Percentiles rank a stretch among this genome's conserved stretches.
These are phyloP conservation scores for Plemyria rubiginata DNA, from an alignment of 2,888 invertebrate genomes.

Conservation along the genomic window DNA sequence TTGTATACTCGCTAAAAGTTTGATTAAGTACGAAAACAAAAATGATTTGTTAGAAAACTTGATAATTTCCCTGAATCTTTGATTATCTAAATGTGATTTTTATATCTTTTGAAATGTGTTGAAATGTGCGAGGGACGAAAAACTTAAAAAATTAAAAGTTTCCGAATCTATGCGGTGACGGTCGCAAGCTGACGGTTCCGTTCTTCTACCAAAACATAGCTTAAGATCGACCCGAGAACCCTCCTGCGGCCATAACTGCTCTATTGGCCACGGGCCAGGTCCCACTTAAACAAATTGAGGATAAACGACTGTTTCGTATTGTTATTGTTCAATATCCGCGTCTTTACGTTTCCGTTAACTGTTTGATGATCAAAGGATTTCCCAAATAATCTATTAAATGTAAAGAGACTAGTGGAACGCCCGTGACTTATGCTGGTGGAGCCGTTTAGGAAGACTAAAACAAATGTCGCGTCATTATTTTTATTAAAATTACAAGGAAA, in stretches of 20 bases:
- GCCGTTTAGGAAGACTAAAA: neutral
- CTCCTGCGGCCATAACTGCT: neutral
- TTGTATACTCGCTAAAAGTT: no score
- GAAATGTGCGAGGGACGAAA: no score
- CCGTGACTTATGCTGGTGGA: neutral
- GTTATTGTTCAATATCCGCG: constrained; percentile 5
- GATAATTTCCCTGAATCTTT: no score
- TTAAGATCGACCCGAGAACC: neutral
- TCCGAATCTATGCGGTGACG: no score
- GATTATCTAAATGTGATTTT: no score
- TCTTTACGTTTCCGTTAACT: neutral
- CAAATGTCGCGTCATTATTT: no score
- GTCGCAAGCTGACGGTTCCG: neutral
- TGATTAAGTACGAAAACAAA: no score
- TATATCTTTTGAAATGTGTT: no score
- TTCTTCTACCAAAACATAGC: neutral
- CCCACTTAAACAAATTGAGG: constrained; percentile 14
- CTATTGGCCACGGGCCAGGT: constrained; percentile 4
- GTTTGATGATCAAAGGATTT: constrained; percentile 1
- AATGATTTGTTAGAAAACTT: no score
- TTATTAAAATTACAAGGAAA: no score
- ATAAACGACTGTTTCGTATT: constrained; percentile 10
- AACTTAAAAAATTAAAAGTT: no score
- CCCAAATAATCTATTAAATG: neutral
- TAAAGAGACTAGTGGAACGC: neutral